These are phyloP conservation scores for Hydra vulgaris DNA, from an alignment of 30 jellyfish, hydroid and myxozoan species.

Conservation along the genomic window DNA sequence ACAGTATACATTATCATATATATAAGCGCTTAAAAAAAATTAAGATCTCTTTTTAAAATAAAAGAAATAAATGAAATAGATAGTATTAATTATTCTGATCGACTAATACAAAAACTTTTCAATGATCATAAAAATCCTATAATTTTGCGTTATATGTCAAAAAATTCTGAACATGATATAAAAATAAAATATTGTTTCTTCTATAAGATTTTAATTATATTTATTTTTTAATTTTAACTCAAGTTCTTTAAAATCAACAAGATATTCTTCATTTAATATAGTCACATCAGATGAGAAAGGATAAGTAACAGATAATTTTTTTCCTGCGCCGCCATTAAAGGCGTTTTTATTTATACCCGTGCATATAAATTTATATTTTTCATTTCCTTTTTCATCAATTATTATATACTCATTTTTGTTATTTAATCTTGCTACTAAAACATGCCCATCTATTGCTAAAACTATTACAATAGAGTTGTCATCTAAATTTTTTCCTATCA, in stretches of 20 bases:
- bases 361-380: not conserved
- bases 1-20: too few species aligned
- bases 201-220: not conserved
- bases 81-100: too few species aligned
- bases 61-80: too few species aligned
- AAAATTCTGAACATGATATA: too few species aligned
- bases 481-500: not conserved
- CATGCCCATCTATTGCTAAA: not conserved
- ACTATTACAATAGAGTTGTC: not conserved
- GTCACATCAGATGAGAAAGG: not conserved
- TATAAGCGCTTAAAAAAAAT: too few species aligned
- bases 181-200: not conserved
- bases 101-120: too few species aligned
- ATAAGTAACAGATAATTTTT: not conserved
- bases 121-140: too few species aligned
- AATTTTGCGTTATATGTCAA: too few species aligned
- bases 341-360: not conserved
- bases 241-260: not conserved
- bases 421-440: not conserved
- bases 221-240: not conserved
- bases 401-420: not conserved
- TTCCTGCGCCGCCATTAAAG: not conserved
- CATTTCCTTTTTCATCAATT: not conserved
- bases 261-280: not conserved
- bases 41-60: too few species aligned